Evolutionary conservation across 2,797 vertebrate species (phyloP).

Genomic region (Dendrocincla fuliginosa): DNA sequence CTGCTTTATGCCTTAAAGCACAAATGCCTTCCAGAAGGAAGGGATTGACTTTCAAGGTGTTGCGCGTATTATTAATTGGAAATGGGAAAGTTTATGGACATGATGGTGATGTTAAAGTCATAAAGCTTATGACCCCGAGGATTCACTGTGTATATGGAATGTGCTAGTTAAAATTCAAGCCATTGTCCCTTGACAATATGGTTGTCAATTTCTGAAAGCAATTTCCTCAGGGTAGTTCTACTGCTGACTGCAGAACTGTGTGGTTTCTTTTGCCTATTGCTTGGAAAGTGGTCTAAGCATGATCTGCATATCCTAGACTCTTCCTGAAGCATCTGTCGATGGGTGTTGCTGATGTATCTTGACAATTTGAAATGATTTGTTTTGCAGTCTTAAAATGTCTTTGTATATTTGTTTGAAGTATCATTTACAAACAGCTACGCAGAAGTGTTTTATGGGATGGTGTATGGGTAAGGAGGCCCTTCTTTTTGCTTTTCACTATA

Average conservation of each 20-base stretch:
- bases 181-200: background rate
- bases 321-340: conserved; percentile 46
- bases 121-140: background rate
- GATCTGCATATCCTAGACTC: conserved; percentile 36
- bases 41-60: background rate
- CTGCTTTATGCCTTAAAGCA: background rate
- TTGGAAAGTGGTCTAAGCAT: conserved; percentile 58
- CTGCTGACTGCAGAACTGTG: conserved; percentile 57
- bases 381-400: conserved; percentile 15
- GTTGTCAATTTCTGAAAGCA: conserved; percentile 18
- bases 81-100: background rate
- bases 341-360: conserved; percentile 22
- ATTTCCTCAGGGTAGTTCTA: conserved; percentile 40
- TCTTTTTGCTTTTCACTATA: background rate
- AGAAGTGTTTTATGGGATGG: background rate
- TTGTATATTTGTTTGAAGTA: conserved; percentile 4
- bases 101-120: background rate
- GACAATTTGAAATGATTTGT: background rate
- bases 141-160: background rate
- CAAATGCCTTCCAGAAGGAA: background rate
- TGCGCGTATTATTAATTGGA: conserved; percentile 3
- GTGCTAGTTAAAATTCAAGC: conserved; percentile 42
- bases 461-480: background rate
- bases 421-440: background rate
- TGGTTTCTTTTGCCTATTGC: conserved; percentile 65